These are phyloP conservation scores for Parazoanthus darwini DNA, from an alignment of 92 coral and sea anemone species.

Conservation along the genomic window DNA sequence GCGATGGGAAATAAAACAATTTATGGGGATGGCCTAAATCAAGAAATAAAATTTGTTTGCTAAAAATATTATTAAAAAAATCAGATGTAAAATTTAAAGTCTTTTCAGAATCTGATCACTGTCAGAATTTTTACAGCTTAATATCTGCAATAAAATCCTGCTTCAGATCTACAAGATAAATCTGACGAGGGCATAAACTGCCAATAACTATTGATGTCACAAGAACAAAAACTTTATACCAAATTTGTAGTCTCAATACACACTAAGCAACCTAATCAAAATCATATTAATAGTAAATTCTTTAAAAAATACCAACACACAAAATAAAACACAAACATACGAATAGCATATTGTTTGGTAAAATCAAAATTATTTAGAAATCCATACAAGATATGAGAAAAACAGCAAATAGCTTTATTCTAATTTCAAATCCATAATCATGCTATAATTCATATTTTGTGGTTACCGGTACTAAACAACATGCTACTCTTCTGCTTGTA, in stretches of 20 bases:
- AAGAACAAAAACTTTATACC: constrained; percentile 22
- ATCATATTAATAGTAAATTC: constrained; percentile 10
- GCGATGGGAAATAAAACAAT: no score
- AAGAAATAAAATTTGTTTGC: constrained; percentile 19
- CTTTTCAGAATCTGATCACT: constrained; percentile 23
- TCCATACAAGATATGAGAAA: constrained; percentile 19
- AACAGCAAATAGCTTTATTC: constrained; percentile 2
- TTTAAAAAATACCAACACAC: constrained; percentile 1
- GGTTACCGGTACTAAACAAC: not conserved
- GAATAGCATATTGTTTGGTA: constrained; percentile 23
- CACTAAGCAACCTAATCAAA: constrained; percentile 16
- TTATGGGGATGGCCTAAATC: not conserved
- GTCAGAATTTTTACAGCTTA: constrained; percentile 13
- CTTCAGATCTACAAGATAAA: constrained; percentile 16
- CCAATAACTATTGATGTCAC: constrained; percentile 1
- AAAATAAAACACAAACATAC: constrained; percentile 5
- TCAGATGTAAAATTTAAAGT: constrained; percentile 11
- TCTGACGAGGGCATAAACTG: constrained; percentile 17
- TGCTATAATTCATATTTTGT: not conserved
- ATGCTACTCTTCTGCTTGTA: not conserved
- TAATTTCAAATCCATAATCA: no score
- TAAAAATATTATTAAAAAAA: constrained; percentile 3
- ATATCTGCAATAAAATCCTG: constrained; percentile 13
- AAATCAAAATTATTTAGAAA: constrained; percentile 11
- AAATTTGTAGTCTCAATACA: constrained; percentile 6